Percentiles rank a stretch among this genome's conserved stretches.
These are phyloP conservation scores for Scaptomyza montana DNA, from an alignment of 1,140 invertebrate genomes.

Conservation along the genomic window DNA sequence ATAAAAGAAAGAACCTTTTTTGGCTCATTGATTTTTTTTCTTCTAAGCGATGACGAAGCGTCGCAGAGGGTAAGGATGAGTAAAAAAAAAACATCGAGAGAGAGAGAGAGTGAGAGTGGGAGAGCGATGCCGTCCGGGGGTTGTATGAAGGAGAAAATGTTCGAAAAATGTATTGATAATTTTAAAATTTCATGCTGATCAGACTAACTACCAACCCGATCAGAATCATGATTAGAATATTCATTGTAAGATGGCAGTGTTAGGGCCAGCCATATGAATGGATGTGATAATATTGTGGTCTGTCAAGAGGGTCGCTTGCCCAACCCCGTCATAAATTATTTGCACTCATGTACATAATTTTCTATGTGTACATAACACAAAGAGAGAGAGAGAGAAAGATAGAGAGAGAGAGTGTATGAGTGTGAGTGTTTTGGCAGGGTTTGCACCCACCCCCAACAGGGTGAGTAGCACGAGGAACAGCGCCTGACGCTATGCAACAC, in stretches of 20 bases:
- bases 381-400: conserved; percentile 31
- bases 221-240: conserved; percentile 19
- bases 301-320: conserved; percentile 25
- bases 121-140: conserved; percentile 8
- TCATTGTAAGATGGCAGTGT: conserved; percentile 5
- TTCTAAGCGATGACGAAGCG: conserved; percentile 15
- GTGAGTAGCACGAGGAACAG: conserved; percentile 23
- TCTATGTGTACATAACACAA: conserved; percentile 57
- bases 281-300: conserved; percentile 38
- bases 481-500: conserved; percentile 78
- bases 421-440: conserved; percentile 46
- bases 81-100: conserved; percentile 9
- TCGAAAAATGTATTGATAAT: conserved; percentile 6
- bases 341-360: conserved; percentile 64
- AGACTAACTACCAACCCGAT: conserved; percentile 3
- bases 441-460: conserved; percentile 28
- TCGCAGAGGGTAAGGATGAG: conserved; percentile 10
- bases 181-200: conserved; percentile 10
- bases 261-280: conserved; percentile 21
- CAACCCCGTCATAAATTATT: conserved; percentile 58
- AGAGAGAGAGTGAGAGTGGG: conserved; percentile 6
- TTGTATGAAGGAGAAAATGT: not conserved
- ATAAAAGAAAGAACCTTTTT: conserved; percentile 27
- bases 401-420: conserved; percentile 16
- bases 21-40: conserved; percentile 49